Percentiles rank a stretch among this genome's conserved stretches.
These are phyloP conservation scores for Cathartes aura DNA, from an alignment of 2,113 vertebrate species.

Conservation along the genomic window DNA sequence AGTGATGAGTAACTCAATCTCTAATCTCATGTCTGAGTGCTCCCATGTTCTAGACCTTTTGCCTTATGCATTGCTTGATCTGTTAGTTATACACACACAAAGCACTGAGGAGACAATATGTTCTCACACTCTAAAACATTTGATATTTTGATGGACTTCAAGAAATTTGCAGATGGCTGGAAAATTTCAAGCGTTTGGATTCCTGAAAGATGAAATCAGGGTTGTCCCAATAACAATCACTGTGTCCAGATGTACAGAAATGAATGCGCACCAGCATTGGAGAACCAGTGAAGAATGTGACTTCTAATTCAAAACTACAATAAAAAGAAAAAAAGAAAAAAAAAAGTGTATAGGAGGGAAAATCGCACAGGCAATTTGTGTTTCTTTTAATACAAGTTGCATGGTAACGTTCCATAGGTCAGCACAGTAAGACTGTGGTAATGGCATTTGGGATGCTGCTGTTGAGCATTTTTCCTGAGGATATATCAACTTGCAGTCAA, in stretches of 20 bases:
- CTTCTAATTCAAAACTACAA: not conserved
- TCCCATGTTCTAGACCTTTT: not conserved
- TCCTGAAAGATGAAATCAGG: not conserved
- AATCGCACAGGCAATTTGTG: not conserved
- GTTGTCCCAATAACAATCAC: not conserved
- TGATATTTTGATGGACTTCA: not conserved
- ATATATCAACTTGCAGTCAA: not conserved
- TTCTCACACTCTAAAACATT: not conserved
- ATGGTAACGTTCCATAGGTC: not conserved
- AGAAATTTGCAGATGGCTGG: not conserved
- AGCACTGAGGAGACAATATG: not conserved
- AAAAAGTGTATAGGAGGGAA: not conserved
- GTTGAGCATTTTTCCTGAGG: not conserved
- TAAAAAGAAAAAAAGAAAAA: not conserved
- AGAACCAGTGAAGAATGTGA: not conserved
- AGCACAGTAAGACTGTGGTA: not conserved
- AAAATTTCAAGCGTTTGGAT: constrained; percentile 12
- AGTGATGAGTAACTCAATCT: not conserved
- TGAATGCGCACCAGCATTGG: fast-evolving
- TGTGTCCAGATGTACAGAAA: not conserved
- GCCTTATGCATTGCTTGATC: not conserved
- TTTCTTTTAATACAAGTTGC: not conserved
- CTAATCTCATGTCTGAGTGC: not conserved
- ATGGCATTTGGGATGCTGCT: not conserved
- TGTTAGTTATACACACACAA: not conserved